Evolutionary conservation across 2,888 invertebrate species (phyloP), one percentile per base, ranked within the genome.

Genomic region (Conus canariensis): DNA sequence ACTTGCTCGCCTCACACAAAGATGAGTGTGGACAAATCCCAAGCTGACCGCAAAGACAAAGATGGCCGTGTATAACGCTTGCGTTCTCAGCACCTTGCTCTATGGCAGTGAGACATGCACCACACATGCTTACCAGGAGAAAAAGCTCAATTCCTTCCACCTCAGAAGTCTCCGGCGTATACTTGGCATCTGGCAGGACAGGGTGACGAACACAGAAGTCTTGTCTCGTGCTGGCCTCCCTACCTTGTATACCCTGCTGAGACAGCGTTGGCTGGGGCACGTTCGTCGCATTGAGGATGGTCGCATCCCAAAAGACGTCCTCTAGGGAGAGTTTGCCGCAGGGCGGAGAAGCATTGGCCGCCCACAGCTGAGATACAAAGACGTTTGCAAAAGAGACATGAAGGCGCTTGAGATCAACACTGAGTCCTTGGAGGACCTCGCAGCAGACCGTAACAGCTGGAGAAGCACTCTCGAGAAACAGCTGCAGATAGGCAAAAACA

Each of bases 331-430:
- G 64, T 16, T 70, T 22, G 87, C 22, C 45, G 19, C 12, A 12
- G 30, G n/a, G 60, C 25, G 14, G 60, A 83, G 88, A 83, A 45
- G 16, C 83, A 25, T n/a, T 16, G 88, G 85, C 67, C 90, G 88
- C 56, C 88, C 77, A 22, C 67, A 83, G 70, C 90, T 88, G 45
- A 22, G 85, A 22, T 90, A 25, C 82, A 85, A 89, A 56, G 86
- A 89, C 70, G 89, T 85, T 64, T 89, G 89, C 85, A 89, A 89
- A 30, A 45, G 90, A 10, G 87, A 90, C 80, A 80, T 87, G 87
- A 90, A 87, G 60, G 77, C 90, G 12, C 83, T 30, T 45, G 60
- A 90, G 77, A 90, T 82, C 77, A 45, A 77, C 25, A 59, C 70
- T 74, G 70, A 74, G 70, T 74, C 70, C 80, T 87, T 58, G 88